Percentiles rank a stretch among this genome's conserved stretches.
Conservation (phyloP, 1,140 invertebrate species). For the Nautilus pompilius region DNA sequence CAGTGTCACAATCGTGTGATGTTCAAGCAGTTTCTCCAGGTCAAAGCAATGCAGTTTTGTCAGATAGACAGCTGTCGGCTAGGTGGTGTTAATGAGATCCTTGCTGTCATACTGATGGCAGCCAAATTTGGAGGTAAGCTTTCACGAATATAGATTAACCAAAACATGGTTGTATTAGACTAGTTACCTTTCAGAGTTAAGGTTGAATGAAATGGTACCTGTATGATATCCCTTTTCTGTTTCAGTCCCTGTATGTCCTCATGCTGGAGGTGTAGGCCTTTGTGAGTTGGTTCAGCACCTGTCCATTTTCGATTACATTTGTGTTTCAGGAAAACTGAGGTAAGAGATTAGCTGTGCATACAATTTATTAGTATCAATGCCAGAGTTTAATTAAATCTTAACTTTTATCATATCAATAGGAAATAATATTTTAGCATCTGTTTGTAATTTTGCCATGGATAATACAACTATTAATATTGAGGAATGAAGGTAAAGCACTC, state of each 20-base stretch:
- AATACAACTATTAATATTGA: not conserved
- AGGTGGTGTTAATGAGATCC: constrained; percentile 83
- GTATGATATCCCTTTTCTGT: constrained; percentile 16
- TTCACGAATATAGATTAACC: no score
- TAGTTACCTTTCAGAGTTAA: not conserved
- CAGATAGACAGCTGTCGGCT: constrained; percentile 87
- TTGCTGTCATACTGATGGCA: constrained; percentile 86
- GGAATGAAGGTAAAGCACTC: not conserved
- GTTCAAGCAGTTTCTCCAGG: constrained; percentile 87
- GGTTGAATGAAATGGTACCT: no score
- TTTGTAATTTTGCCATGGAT: not conserved
- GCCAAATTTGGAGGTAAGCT: constrained; percentile 58
- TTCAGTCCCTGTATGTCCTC: constrained; percentile 86
- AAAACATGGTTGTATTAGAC: not conserved
- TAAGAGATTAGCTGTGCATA: constrained; percentile 18
- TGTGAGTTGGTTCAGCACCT: constrained; percentile 93
- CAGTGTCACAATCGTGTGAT: constrained; percentile 87
- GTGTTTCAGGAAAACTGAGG: constrained; percentile 67
- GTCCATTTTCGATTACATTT: constrained; percentile 83
- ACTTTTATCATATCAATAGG: not conserved
- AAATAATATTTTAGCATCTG: not conserved
- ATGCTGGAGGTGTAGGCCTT: constrained; percentile 87
- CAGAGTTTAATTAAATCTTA: not conserved
- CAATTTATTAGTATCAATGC: not conserved
- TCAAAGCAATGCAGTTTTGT: constrained; percentile 77